Base-by-base conservation (phyloP, 2,888 invertebrate species). In the Cylloceria caligata region DNA sequence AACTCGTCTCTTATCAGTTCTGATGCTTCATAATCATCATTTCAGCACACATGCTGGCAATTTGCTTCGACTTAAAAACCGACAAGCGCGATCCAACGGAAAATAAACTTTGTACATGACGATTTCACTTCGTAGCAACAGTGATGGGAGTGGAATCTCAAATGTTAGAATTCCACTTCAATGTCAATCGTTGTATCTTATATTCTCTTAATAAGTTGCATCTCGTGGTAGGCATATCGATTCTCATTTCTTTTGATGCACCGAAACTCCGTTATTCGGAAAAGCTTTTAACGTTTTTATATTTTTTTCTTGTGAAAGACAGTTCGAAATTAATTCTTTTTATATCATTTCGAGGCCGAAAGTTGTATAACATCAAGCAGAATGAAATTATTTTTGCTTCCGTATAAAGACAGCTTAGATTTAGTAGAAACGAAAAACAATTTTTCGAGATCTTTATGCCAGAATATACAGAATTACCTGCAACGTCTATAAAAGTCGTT, bases 251-350 rank as follows among this genome's bases (percentile, higher is more conserved):
- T 52, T 62, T 60, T 27, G 67, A 45, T 62, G 24, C 34, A 4
- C 60, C 47, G 27, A 52, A 42, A 52, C 67, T 55, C 55, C 67
- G 67, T 78, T 81, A 81, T 76, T 67, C 45, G 42, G 9, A 73
- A 73, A 77, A 19, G 77, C 77, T 81, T 81, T 78, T 73, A 77
- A 45, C 76, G 39, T 79, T 67, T 55, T 1, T 49, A n/a, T n/a
- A 7, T 34, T 62, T 64, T 62, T 39, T 65, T 64, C 36, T 27
- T 21, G 27, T 3, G 21, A 42, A n/a, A 24, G 45, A 19, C 30
- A n/a, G 42, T 42, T 34, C 13, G 6, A 60, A 30, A 45, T 71
- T 57, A 57, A 57, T 42, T 11, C 3, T 27, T 42, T n/a, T 57
- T 45, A n/a, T 57, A 19, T 27, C 5, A 57, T 57, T 71, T 30